Evolutionary conservation across 2,888 invertebrate genomes (phyloP).

Genomic region (Stenotaenia linearis): DNA sequence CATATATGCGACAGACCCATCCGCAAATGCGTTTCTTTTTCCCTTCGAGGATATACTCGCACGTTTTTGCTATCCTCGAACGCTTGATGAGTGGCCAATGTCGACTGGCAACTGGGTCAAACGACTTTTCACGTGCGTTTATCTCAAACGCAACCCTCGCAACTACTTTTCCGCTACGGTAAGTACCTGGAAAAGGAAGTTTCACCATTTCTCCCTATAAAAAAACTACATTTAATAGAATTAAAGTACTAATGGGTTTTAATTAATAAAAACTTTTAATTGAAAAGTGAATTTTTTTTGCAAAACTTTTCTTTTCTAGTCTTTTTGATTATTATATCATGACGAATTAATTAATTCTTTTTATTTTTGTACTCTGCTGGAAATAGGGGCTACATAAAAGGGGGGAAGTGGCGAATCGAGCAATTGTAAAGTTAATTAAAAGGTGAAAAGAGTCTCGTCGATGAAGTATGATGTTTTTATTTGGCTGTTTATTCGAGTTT

Average conservation of each 20-base stretch:
- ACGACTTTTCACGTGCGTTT: conserved; percentile 18
- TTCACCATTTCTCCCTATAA: neutral
- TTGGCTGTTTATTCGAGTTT: conserved; percentile 11
- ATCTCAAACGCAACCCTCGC: neutral
- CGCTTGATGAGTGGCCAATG: conserved; percentile 22
- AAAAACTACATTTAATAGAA: neutral
- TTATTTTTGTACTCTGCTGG: neutral
- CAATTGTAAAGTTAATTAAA: conserved; percentile 20
- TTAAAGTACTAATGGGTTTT: neutral
- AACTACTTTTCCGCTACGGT: neutral
- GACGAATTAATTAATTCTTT: neutral
- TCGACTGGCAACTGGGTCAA: conserved; percentile 20
- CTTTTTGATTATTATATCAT: neutral
- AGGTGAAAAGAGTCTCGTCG: conserved; percentile 14
- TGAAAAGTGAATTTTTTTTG: neutral
- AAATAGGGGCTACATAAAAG: neutral
- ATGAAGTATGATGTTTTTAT: conserved; percentile 20
- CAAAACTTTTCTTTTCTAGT: neutral
- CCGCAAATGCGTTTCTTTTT: conserved; percentile 24
- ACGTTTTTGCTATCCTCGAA: neutral
- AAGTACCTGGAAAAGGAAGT: neutral
- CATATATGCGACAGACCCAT: conserved; percentile 22
- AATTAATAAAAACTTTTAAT: conserved; percentile 3
- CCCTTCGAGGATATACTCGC: conserved; percentile 17
- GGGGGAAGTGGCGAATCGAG: neutral